Evolutionary conservation across 2,888 invertebrate genomes (phyloP).

Genomic region (Strigamia maritima): DNA sequence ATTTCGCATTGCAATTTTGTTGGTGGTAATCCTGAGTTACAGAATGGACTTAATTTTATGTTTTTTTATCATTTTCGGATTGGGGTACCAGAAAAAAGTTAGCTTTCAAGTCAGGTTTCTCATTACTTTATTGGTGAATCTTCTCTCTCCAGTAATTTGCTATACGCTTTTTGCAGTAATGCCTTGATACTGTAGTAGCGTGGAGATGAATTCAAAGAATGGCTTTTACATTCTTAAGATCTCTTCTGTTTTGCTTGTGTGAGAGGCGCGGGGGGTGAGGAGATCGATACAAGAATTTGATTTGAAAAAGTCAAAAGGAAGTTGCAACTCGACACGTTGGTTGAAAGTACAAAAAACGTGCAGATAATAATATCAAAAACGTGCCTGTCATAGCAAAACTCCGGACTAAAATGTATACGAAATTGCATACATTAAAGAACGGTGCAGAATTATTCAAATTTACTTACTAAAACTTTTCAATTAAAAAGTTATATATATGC

Average conservation of each 20-base stretch:
- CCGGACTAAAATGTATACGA: neutral
- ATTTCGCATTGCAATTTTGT: neutral
- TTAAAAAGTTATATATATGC: slow-evolving; percentile 25
- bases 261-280: neutral
- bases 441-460: neutral
- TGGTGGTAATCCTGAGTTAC: neutral
- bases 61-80: neutral
- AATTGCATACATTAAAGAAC: neutral
- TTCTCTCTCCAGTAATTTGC: neutral
- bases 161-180: slow-evolving; percentile 3
- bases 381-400: neutral
- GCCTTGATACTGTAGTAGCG: slow-evolving; percentile 6
- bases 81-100: neutral
- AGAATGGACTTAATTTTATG: neutral
- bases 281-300: slow-evolving; percentile 20
- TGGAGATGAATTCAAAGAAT: slow-evolving; percentile 19
- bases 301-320: slow-evolving; percentile 28
- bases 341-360: slow-evolving; percentile 18
- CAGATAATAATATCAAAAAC: slow-evolving; percentile 19
- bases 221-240: slow-evolving; percentile 13
- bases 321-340: slow-evolving; percentile 20
- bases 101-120: slow-evolving; percentile 1
- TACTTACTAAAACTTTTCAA: slow-evolving; percentile 11
- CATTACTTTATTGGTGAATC: slow-evolving; percentile 26
- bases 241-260: neutral